A percentile compares a stretch with the other conserved stretches of the same genome.
Conservation (phyloP, 1,140 invertebrate genomes). For the Chironomus tepperi region DNA sequence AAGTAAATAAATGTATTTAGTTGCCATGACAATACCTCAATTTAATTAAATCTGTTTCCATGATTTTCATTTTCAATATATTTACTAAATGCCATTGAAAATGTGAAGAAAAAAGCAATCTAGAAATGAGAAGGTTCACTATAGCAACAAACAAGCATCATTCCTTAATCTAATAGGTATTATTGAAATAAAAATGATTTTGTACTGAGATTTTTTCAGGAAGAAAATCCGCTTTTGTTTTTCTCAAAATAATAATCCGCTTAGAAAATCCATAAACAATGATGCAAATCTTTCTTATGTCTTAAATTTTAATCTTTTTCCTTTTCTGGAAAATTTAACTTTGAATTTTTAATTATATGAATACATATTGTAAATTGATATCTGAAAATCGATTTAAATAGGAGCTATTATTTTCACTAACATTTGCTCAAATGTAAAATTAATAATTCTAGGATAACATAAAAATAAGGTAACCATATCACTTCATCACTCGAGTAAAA, state of each 20-base stretch:
- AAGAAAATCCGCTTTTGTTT: not conserved
- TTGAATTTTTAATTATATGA: not conserved
- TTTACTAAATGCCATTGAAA: too few relatives aligned
- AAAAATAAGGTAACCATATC: not conserved
- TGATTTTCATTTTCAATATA: conserved; percentile 2
- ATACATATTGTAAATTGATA: not conserved
- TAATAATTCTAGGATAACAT: not conserved
- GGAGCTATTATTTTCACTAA: not conserved
- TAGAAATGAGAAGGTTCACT: not conserved
- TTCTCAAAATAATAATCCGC: conserved; percentile 7
- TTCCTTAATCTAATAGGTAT: not conserved
- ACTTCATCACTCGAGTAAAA: not conserved
- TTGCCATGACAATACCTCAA: not conserved
- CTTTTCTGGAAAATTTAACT: not conserved
- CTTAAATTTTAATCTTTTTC: not conserved
- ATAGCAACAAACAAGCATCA: not conserved
- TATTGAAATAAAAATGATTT: too few relatives aligned
- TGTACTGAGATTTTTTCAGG: too few relatives aligned
- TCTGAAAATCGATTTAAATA: not conserved
- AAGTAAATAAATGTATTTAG: not conserved
- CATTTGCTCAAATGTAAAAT: too few relatives aligned
- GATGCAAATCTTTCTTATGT: not conserved
- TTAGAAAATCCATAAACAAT: not conserved
- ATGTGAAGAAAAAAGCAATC: not conserved
- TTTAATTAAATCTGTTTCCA: not conserved